These are phyloP conservation scores for Pteronura brasiliensis DNA, from an alignment of 2,113 vertebrate genomes.

Conservation along the genomic window DNA sequence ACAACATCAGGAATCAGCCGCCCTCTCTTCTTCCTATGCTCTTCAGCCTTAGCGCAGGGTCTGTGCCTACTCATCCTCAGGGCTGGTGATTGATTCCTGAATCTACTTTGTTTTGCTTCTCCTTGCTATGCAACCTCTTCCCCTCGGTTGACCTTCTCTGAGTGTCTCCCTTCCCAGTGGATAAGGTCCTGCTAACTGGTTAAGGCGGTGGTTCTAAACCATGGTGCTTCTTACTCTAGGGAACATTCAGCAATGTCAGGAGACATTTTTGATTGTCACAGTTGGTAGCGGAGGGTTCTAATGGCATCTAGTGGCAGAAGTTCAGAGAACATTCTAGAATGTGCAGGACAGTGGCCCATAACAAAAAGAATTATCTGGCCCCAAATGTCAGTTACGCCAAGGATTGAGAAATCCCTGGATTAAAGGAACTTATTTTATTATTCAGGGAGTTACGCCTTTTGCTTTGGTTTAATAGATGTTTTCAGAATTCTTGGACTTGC, in stretches of 20 bases:
- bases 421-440: constrained; percentile 3
- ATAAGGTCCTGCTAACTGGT: not conserved
- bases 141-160: not conserved
- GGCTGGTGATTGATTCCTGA: not conserved
- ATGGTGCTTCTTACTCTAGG: not conserved
- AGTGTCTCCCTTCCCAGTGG: not conserved
- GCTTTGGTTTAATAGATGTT: not conserved
- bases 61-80: not conserved
- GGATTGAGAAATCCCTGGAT: not conserved
- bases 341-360: not conserved
- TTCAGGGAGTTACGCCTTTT: not conserved
- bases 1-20: not conserved
- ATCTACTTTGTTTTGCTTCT: not conserved
- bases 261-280: not conserved
- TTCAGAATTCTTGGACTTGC: constrained; percentile 24
- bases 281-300: not conserved
- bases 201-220: not conserved
- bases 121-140: not conserved
- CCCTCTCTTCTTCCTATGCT: not conserved
- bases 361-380: not conserved
- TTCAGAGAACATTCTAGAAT: not conserved
- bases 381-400: not conserved
- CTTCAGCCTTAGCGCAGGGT: not conserved
- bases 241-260: not conserved
- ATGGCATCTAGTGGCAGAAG: not conserved